Evolutionary conservation across 2,888 invertebrate genomes (phyloP).

Genomic region (Hydrotaea diabolus): DNA sequence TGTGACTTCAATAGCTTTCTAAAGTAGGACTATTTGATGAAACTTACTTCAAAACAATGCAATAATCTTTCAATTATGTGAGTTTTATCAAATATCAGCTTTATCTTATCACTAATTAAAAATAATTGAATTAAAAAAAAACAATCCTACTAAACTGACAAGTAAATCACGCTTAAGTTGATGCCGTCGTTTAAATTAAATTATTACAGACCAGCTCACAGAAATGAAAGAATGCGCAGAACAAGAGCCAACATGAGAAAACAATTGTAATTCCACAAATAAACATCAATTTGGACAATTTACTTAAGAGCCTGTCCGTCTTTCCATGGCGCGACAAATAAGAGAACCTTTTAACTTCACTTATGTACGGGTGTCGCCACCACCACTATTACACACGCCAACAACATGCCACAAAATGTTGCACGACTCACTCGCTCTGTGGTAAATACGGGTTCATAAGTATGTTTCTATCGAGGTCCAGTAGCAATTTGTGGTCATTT

Average conservation of each 20-base stretch:
- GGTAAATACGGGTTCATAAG: background rate
- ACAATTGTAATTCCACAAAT: conserved; percentile 56
- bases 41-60: no score
- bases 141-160: background rate
- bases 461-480: background rate
- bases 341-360: conserved; percentile 52
- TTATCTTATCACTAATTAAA: background rate
- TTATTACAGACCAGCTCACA: background rate
- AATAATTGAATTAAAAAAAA: background rate
- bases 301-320: conserved; percentile 56
- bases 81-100: no score
- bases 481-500: conserved; percentile 29
- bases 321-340: conserved; percentile 19
- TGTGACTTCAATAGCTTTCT: no score
- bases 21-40: no score
- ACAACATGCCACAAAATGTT: background rate
- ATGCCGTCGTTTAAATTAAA: no score
- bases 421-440: background rate
- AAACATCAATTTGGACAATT: conserved; percentile 65
- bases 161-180: conserved; percentile 6
- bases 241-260: background rate
- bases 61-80: no score
- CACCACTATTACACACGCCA: background rate
- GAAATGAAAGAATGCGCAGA: background rate
- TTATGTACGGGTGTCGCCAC: background rate